phyloP scores from a whole-genome alignment of 2,888 invertebrate genomes.

The Philaethria dido region DNA sequence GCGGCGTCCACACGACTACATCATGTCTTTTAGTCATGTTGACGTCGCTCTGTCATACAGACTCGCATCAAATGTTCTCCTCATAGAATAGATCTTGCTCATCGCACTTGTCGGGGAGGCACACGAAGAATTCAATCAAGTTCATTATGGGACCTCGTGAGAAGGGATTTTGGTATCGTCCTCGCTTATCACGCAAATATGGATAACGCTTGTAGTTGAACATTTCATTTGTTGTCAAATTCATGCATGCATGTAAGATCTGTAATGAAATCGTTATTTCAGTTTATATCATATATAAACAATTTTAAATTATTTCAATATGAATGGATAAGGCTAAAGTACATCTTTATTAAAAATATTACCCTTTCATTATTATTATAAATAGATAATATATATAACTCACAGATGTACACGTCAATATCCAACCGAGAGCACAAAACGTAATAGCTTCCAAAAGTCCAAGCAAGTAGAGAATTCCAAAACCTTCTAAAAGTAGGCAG shows the following conservation, averaged over 20 bases:
- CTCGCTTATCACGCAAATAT: slow-evolving; percentile 93
- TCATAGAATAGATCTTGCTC: slow-evolving; percentile 89
- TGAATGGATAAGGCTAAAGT: no score
- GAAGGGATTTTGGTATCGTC: slow-evolving; percentile 95
- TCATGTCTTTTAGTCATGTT: slow-evolving; percentile 40
- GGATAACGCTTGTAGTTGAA: slow-evolving; percentile 96
- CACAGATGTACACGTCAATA: slow-evolving; percentile 94
- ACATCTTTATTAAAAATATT: no score
- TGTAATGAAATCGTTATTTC: slow-evolving; percentile 60
- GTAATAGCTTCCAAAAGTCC: slow-evolving; percentile 92
- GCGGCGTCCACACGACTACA: slow-evolving; percentile 40
- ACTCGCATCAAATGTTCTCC: slow-evolving; percentile 80
- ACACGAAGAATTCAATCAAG: slow-evolving; percentile 95
- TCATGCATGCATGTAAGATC: slow-evolving; percentile 96
- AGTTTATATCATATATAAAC: slow-evolving; percentile 12
- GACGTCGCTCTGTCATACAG: slow-evolving; percentile 43
- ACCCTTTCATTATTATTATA: no score
- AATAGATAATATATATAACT: slow-evolving; percentile 56
- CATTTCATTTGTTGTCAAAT: slow-evolving; percentile 97
- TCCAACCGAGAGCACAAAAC: slow-evolving; percentile 94
- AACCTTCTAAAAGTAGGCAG: slow-evolving; percentile 92
- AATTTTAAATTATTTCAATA: no score
- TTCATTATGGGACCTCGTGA: slow-evolving; percentile 94
- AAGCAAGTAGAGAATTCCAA: slow-evolving; percentile 92
- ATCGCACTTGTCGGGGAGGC: slow-evolving; percentile 90